Evolutionary conservation across 2,888 invertebrate species (phyloP).

Genomic region (Protula sp.): DNA sequence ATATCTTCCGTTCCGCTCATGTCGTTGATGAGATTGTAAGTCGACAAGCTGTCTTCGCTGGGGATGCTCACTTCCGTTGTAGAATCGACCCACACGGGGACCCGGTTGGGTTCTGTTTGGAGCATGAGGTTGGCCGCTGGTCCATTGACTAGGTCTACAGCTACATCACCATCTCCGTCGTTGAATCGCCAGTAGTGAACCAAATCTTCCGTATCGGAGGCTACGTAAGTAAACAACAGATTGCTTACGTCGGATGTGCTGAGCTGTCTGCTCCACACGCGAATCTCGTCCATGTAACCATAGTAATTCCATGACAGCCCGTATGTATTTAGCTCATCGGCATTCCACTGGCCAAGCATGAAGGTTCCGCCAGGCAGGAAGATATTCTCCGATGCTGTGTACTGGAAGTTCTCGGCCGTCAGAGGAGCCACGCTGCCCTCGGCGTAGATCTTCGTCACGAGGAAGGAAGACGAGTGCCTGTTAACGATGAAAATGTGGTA

Average conservation of each 20-base stretch:
- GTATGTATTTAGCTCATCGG: constrained; percentile 6
- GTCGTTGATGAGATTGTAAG: background rate
- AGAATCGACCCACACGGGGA: background rate
- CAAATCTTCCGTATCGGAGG: background rate
- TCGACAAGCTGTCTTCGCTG: background rate
- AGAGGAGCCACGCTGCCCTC: no score
- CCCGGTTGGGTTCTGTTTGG: background rate
- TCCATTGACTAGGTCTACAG: background rate
- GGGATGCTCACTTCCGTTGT: background rate
- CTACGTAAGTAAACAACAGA: background rate
- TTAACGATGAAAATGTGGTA: no score
- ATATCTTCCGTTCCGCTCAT: background rate
- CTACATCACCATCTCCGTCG: background rate
- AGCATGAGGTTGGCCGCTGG: background rate
- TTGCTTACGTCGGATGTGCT: background rate
- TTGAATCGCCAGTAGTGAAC: constrained; percentile 1
- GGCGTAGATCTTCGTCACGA: no score
- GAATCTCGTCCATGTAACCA: constrained; percentile 30
- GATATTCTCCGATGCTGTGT: background rate
- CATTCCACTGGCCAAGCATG: constrained; percentile 28
- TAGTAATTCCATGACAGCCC: constrained; percentile 22
- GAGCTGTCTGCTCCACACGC: constrained; percentile 26
- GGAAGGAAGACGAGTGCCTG: no score
- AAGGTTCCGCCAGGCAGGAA: constrained; percentile 29
- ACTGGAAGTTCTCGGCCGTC: background rate